A percentile compares a stretch with the other conserved stretches of the same genome.
These are phyloP conservation scores for Procavia capensis DNA, from an alignment of 2,113 vertebrate genomes.

Conservation along the genomic window DNA sequence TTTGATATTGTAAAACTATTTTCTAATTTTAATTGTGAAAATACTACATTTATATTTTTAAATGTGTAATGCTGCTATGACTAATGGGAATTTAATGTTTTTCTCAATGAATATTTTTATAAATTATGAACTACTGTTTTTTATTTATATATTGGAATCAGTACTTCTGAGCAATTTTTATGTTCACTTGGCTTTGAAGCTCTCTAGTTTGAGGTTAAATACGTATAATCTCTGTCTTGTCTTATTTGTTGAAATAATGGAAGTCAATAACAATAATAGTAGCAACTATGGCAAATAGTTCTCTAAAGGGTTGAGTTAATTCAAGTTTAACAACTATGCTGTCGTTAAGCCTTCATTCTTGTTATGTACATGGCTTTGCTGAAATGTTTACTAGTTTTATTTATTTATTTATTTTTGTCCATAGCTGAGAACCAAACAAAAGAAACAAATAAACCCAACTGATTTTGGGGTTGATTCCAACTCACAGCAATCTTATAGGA, in stretches of 20 bases:
- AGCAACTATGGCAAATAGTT: not conserved
- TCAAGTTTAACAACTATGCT: not conserved
- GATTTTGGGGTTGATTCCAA: too few relatives aligned
- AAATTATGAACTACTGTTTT: not conserved
- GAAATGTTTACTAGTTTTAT: not conserved
- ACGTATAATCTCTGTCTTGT: not conserved
- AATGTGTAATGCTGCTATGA: not conserved
- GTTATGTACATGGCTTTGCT: not conserved
- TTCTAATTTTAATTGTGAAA: not conserved
- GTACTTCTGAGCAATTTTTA: not conserved
- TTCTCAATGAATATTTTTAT: not conserved
- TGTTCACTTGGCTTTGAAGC: not conserved
- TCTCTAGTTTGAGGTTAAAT: not conserved
- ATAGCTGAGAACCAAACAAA: not conserved
- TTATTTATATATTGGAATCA: not conserved
- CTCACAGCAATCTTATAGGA: too few relatives aligned
- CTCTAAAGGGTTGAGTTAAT: not conserved
- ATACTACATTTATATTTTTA: not conserved
- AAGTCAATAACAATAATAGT: not conserved
- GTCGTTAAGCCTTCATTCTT: not conserved
- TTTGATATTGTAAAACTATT: not conserved
- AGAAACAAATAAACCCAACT: too few relatives aligned
- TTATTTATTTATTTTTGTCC: not conserved
- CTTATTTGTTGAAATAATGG: not conserved
- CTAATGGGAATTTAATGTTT: not conserved